phyloP scores from a whole-genome alignment of 2,113 vertebrate species.

The Probosciger aterrimus region DNA sequence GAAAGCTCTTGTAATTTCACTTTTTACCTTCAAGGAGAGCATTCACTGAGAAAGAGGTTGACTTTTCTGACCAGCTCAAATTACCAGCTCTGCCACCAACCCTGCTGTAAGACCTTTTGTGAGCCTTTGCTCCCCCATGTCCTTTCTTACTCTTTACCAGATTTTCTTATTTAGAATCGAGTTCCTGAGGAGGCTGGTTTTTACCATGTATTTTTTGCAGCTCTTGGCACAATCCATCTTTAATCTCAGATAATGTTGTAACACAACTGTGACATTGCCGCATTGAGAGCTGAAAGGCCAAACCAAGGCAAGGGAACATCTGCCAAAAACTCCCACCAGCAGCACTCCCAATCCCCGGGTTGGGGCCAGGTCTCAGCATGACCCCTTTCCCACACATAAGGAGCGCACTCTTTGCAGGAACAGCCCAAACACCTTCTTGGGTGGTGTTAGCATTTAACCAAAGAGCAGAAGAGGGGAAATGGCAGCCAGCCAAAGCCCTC shows the following conservation, averaged over 20 bases:
- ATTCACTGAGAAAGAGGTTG: background rate
- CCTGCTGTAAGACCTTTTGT: background rate
- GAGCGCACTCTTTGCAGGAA: background rate
- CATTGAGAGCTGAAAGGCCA: background rate
- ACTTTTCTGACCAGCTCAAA: background rate
- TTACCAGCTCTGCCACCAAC: background rate
- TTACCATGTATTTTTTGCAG: background rate
- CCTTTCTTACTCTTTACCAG: background rate
- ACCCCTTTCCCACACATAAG: rapidly evolving
- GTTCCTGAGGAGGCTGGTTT: background rate
- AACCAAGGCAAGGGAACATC: background rate
- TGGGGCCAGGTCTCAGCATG: background rate
- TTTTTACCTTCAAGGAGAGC: background rate
- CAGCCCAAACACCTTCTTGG: background rate
- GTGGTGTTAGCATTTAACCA: background rate
- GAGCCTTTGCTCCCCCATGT: background rate
- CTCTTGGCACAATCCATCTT: background rate
- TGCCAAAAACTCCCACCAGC: rapidly evolving
- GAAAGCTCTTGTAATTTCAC: background rate
- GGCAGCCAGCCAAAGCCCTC: background rate
- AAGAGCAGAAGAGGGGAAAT: background rate
- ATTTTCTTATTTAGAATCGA: background rate
- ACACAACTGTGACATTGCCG: background rate
- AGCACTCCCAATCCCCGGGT: rapidly evolving
- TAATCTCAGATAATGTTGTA: background rate